Evolutionary conservation across 2,797 vertebrate genomes (phyloP).

Genomic region (Leucoraja ocellata): DNA sequence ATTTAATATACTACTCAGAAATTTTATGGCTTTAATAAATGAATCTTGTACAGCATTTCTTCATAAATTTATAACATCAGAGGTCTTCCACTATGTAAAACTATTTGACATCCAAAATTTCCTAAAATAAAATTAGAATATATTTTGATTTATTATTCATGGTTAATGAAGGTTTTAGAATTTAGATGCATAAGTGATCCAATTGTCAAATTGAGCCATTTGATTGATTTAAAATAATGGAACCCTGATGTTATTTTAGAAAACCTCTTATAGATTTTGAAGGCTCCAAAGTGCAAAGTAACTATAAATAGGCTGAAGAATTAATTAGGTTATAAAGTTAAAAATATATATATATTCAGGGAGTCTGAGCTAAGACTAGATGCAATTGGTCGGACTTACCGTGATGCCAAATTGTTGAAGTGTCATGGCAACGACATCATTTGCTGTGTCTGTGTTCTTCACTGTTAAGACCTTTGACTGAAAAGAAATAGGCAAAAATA

Average conservation of each 20-base stretch:
- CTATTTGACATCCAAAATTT: constrained; percentile 26
- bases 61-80: not conserved
- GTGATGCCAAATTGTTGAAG: constrained; percentile 81
- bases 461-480: constrained; percentile 85
- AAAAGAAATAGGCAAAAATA: constrained; percentile 18
- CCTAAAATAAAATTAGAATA: constrained; percentile 17
- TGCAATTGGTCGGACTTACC: constrained; percentile 60
- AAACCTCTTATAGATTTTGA: constrained; percentile 18
- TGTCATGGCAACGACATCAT: constrained; percentile 76
- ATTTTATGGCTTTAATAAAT: not conserved
- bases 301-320: constrained; percentile 34
- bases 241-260: constrained; percentile 27
- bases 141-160: constrained; percentile 31
- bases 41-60: not conserved
- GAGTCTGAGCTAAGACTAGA: not conserved
- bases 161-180: constrained; percentile 32
- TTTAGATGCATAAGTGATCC: not conserved
- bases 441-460: constrained; percentile 74
- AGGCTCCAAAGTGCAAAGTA: not conserved
- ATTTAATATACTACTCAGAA: not conserved
- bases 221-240: constrained; percentile 35
- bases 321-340: constrained; percentile 1
- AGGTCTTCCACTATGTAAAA: not conserved
- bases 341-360: not conserved
- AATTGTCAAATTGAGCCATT: constrained; percentile 1